These are phyloP conservation scores for Urosaurus nigricauda DNA, from an alignment of 2,797 vertebrate genomes.

Conservation along the genomic window DNA sequence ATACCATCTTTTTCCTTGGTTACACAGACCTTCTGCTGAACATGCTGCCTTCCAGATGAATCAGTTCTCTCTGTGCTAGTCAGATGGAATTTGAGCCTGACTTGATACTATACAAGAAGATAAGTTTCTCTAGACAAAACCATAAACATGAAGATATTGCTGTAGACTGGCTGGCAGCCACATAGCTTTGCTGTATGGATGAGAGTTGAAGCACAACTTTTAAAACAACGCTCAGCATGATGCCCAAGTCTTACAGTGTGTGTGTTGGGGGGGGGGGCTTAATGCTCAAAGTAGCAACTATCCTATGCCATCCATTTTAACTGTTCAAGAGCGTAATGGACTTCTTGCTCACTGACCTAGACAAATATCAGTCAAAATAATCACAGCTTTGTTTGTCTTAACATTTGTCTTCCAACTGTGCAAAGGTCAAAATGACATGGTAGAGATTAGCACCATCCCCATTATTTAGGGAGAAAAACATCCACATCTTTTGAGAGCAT, in stretches of 20 bases:
- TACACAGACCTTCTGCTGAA: slow-evolving; percentile 10
- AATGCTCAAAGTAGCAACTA: background rate
- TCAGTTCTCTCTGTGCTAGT: background rate
- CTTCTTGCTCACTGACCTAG: slow-evolving; percentile 33
- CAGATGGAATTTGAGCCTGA: slow-evolving; percentile 21
- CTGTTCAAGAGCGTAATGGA: slow-evolving; percentile 25
- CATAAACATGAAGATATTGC: slow-evolving; percentile 39
- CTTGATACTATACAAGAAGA: slow-evolving; percentile 11
- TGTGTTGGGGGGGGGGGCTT: background rate
- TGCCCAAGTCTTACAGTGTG: background rate
- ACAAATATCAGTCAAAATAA: slow-evolving; percentile 53
- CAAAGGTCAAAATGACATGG: slow-evolving; percentile 13
- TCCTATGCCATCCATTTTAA: slow-evolving; percentile 28
- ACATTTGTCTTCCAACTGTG: slow-evolving; percentile 12
- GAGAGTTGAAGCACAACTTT: slow-evolving; percentile 39
- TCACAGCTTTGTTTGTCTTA: slow-evolving; percentile 49
- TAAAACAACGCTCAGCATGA: slow-evolving; percentile 25
- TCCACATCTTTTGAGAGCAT: slow-evolving; percentile 34
- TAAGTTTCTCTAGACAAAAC: slow-evolving; percentile 21
- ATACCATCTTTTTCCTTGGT: slow-evolving; percentile 7
- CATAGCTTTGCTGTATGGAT: background rate
- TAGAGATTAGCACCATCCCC: slow-evolving; percentile 41
- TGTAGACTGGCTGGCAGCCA: slow-evolving; percentile 29
- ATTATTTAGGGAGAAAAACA: slow-evolving; percentile 22
- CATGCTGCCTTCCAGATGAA: background rate